These are phyloP conservation scores for Austrofundulus limnaeus DNA, from an alignment of 2,113 vertebrate genomes.

Conservation along the genomic window DNA sequence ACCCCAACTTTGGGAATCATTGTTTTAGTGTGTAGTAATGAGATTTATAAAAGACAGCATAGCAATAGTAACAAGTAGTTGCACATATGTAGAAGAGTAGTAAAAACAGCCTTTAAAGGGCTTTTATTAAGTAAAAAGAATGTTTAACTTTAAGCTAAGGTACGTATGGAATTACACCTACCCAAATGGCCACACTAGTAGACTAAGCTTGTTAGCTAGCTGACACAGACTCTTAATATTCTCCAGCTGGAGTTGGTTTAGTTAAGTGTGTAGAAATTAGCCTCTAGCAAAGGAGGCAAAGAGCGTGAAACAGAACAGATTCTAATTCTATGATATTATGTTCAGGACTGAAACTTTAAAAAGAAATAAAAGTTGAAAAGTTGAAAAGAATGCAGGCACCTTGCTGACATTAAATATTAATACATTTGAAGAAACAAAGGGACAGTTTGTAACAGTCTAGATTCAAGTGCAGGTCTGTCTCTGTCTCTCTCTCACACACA, in stretches of 20 bases:
- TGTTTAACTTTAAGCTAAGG: not conserved
- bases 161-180: constrained; percentile 33
- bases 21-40: no score
- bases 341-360: not conserved
- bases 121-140: not conserved
- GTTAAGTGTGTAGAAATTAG: constrained; percentile 52
- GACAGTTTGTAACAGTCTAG: constrained; percentile 13
- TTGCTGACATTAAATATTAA: constrained; percentile 16
- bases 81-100: not conserved
- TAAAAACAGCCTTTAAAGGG: not conserved
- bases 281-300: constrained; percentile 53
- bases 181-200: constrained; percentile 38
- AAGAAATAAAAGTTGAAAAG: not conserved
- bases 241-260: constrained; percentile 61
- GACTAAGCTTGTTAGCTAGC: constrained; percentile 43
- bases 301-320: constrained; percentile 35
- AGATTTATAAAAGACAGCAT: no score
- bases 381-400: not conserved
- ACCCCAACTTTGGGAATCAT: no score
- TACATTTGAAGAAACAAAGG: not conserved
- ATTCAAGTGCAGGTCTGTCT: constrained; percentile 27
- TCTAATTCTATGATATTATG: not conserved
- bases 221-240: constrained; percentile 51
- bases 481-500: constrained; percentile 19
- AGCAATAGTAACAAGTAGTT: no score